Base-by-base conservation (phyloP, 2,888 invertebrate species). In the Lacanobia oleracea region DNA sequence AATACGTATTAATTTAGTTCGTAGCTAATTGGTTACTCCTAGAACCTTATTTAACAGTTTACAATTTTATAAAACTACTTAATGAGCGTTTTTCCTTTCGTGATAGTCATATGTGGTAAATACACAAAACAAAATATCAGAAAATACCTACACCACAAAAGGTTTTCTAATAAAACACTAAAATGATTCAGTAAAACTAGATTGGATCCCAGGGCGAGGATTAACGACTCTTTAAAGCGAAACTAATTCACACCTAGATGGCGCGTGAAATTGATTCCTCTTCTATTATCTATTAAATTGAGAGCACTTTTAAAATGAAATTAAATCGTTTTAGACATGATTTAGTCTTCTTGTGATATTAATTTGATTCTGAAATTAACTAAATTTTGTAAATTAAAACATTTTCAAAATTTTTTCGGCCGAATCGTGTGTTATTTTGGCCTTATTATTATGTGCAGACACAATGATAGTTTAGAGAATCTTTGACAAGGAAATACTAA, bases 261-360 rank as follows among this genome's bases (percentile, higher is more conserved):
- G 88, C 70, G 88, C 90, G 86, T 88, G 89, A 90, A 91, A 91
- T 89, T 84, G 90, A 88, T 89, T 88, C 82, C 81, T 79, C 72
- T 75, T 82, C 76, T 86, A 86, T 85, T 84, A 76, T 75, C 77
- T 75, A 76, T 79, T 83, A 73, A 40, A 67, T 73, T 59, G 59
- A 82, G 69, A 78, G 67, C 57, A 77, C 48, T 79, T 80, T 72
- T 72, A 63, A 63, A 53, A 62, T 66, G 21, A 45, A 67, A 51
- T 66, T 60, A 53, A 67, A 48, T 61, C 10, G 65, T 37, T 60
- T 59, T 45, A 10, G 43, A 37, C 43, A 43, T 9, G 12, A 43
- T 67, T 73, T 50, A 56, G 23, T 43, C 37, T 37, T 12, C 64
- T 6, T 37, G 23, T 8, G 5, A 40, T 50, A 23, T 45, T 45